A percentile compares a stretch with the other conserved stretches of the same genome.
Evolutionary conservation across 2,797 vertebrate genomes (phyloP).

Genomic region (Myotis myotis): DNA sequence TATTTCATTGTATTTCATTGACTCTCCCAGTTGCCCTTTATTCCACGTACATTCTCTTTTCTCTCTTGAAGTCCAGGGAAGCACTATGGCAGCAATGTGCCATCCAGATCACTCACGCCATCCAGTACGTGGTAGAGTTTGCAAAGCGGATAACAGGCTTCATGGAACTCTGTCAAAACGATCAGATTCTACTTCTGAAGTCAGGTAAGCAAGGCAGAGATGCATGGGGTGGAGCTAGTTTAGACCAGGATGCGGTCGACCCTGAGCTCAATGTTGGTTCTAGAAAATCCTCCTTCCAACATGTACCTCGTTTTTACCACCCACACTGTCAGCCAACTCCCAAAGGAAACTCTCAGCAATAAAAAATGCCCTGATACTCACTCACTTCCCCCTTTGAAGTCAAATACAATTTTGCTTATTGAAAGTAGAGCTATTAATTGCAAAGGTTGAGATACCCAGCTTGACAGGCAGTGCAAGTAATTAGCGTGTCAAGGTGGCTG

Average conservation of each 20-base stretch:
- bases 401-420: conserved; percentile 71
- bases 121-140: conserved; percentile 99
- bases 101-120: conserved; percentile 98
- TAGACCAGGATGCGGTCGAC: not conserved
- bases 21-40: not conserved
- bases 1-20: not conserved
- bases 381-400: conserved; percentile 69
- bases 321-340: conserved; percentile 62
- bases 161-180: conserved; percentile 99
- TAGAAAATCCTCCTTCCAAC: conserved; percentile 53
- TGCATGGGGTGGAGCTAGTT: not conserved
- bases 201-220: conserved; percentile 89
- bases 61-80: conserved; percentile 91
- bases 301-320: conserved; percentile 45
- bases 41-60: conserved; percentile 61
- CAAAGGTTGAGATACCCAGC: conserved; percentile 66
- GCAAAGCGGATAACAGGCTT: conserved; percentile 99
- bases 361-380: conserved; percentile 65
- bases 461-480: conserved; percentile 80
- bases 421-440: conserved; percentile 52
- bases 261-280: not conserved
- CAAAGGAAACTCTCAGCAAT: conserved; percentile 59
- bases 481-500: conserved; percentile 71
- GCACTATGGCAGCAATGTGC: conserved; percentile 99
- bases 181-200: conserved; percentile 99